These are phyloP conservation scores for Narcine bancroftii DNA, from an alignment of 2,113 vertebrate genomes.

Conservation along the genomic window DNA sequence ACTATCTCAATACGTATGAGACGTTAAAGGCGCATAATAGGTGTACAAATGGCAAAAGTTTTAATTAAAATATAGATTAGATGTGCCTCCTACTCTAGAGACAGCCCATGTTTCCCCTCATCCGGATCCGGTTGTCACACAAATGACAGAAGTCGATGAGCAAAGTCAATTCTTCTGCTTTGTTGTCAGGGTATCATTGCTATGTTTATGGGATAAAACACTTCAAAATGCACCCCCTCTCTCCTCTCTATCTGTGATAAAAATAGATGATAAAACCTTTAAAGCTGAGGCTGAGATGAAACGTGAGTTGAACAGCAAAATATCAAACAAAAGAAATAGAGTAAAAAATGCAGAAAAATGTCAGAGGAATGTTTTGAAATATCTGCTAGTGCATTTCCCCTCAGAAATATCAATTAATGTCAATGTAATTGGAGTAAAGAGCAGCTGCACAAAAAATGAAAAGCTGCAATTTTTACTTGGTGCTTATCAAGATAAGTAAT, in stretches of 20 bases:
- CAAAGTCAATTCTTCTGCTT: neutral
- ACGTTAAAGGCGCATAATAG: neutral
- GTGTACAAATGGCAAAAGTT: neutral
- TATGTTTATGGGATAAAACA: neutral
- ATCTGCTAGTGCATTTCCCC: neutral
- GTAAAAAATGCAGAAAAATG: neutral
- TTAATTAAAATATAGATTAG: neutral
- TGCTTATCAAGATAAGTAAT: neutral
- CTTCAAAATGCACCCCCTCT: neutral
- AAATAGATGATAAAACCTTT: neutral
- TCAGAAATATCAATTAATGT: constrained; percentile 14
- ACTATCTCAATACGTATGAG: neutral
- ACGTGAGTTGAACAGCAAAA: neutral
- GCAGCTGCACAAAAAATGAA: neutral
- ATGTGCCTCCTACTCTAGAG: neutral
- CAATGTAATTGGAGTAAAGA: neutral
- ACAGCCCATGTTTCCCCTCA: neutral
- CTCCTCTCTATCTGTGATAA: neutral
- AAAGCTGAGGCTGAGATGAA: neutral
- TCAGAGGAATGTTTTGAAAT: neutral
- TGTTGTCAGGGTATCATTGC: neutral
- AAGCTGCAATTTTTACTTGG: neutral
- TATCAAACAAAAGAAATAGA: neutral
- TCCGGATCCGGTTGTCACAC: neutral
- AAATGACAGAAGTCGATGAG: neutral